These are phyloP conservation scores for Oryzias woworae DNA, from an alignment of 2,113 vertebrate genomes.

Conservation along the genomic window DNA sequence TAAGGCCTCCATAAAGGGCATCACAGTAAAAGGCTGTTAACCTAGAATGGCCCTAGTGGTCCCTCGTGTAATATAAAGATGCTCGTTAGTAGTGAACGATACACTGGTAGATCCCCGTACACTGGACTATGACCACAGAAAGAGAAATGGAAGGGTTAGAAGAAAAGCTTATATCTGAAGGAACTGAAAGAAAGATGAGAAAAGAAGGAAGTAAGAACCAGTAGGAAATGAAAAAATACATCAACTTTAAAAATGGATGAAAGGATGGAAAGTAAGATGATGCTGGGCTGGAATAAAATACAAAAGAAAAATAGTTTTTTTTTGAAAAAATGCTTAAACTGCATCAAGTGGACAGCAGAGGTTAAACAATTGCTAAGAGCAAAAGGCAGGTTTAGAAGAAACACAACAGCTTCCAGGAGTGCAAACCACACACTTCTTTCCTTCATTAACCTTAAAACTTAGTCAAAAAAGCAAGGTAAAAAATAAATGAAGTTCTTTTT, in stretches of 20 bases:
- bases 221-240: conserved; percentile 5
- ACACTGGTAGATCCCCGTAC: conserved; percentile 67
- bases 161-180: conserved; percentile 46
- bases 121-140: conserved; percentile 37
- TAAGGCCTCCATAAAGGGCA: conserved; percentile 72
- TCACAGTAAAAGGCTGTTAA: conserved; percentile 76
- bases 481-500: too few relatives aligned
- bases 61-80: conserved; percentile 74
- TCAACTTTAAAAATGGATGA: conserved; percentile 10
- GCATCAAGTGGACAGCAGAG: conserved; percentile 5
- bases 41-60: conserved; percentile 67
- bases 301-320: not conserved
- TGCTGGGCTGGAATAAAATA: not conserved
- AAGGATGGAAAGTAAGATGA: not conserved
- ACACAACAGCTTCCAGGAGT: not conserved
- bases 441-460: too few relatives aligned
- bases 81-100: conserved; percentile 76
- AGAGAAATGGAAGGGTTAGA: conserved; percentile 24
- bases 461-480: too few relatives aligned
- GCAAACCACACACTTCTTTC: too few relatives aligned
- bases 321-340: too few relatives aligned
- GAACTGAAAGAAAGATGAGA: conserved; percentile 14
- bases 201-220: conserved; percentile 1
- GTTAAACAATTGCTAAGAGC: conserved; percentile 9
- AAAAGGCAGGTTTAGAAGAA: conserved; percentile 17